These are phyloP conservation scores for Sarcoramphus papa DNA, from an alignment of 2,797 vertebrate species.

Conservation along the genomic window DNA sequence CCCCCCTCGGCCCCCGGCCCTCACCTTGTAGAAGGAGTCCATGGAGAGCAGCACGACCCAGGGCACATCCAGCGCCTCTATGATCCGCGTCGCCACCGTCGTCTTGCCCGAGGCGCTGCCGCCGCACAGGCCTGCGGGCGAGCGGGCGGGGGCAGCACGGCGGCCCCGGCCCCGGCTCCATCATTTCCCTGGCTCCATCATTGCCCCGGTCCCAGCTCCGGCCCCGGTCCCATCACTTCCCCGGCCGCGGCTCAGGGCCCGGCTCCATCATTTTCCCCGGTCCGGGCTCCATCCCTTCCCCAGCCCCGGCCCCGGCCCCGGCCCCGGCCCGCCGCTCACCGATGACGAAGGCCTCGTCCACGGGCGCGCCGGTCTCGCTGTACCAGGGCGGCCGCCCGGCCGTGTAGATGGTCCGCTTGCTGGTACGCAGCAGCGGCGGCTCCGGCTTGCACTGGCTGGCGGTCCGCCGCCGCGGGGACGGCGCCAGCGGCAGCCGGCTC, in stretches of 20 bases:
- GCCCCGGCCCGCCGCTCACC: conserved; percentile 64
- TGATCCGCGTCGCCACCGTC: conserved; percentile 89
- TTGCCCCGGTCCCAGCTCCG: no score
- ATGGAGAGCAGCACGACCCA: conserved; percentile 93
- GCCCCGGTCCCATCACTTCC: not conserved
- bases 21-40: conserved; percentile 93
- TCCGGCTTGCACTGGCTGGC: conserved; percentile 83
- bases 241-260: not conserved
- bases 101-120: conserved; percentile 91
- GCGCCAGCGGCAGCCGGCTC: conserved; percentile 73
- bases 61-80: conserved; percentile 89
- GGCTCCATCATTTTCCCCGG: not conserved
- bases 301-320: not conserved
- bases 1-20: fast-evolving
- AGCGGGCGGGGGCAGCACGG: not conserved
- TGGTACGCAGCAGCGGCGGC: conserved; percentile 85
- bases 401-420: conserved; percentile 89
- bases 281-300: not conserved
- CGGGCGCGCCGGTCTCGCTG: conserved; percentile 88
- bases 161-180: not conserved
- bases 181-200: not conserved
- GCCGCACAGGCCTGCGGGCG: conserved; percentile 81
- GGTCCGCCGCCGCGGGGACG: conserved; percentile 79
- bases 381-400: conserved; percentile 89
- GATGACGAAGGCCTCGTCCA: conserved; percentile 90